Conservation (phyloP, 2,113 vertebrate species). For the Tonatia bakeri region DNA sequence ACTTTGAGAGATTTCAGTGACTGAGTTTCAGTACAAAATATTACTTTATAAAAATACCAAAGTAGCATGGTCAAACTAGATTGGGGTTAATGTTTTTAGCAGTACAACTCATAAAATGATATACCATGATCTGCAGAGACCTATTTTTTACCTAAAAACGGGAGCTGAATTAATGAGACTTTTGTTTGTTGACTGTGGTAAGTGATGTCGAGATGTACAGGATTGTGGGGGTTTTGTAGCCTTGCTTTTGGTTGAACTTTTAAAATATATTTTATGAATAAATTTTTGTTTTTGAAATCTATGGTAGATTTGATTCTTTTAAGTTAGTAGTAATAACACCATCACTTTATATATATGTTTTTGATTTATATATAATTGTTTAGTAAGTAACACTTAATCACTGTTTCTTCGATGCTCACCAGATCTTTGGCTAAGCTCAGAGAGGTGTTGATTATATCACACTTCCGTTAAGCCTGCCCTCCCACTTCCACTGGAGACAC, state of each 20-base stretch:
- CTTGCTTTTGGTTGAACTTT: conserved; percentile 26
- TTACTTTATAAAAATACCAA: not conserved
- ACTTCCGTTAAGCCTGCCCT: not conserved
- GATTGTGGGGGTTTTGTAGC: not conserved
- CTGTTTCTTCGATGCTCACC: not conserved
- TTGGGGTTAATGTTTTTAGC: not conserved
- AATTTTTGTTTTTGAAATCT: conserved; percentile 41
- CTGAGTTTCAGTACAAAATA: not conserved
- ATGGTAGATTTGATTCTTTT: not conserved
- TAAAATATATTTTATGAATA: conserved; percentile 62
- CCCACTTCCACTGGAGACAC: not conserved
- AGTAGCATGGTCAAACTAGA: not conserved
- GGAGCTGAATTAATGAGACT: not conserved
- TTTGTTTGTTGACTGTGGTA: not conserved
- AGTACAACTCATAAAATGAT: conserved; percentile 3
- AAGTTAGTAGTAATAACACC: not conserved
- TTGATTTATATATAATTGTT: not conserved
- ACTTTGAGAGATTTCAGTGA: conserved; percentile 26
- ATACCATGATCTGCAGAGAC: not conserved
- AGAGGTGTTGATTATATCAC: not conserved
- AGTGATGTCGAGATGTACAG: not conserved
- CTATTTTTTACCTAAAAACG: not conserved
- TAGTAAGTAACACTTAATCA: not conserved
- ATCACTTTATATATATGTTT: not conserved
- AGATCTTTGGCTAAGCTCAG: not conserved